Evolutionary conservation across 1,140 invertebrate species (phyloP), one percentile per base, ranked within the genome.

Genomic region (Ooceraea biroi): DNA sequence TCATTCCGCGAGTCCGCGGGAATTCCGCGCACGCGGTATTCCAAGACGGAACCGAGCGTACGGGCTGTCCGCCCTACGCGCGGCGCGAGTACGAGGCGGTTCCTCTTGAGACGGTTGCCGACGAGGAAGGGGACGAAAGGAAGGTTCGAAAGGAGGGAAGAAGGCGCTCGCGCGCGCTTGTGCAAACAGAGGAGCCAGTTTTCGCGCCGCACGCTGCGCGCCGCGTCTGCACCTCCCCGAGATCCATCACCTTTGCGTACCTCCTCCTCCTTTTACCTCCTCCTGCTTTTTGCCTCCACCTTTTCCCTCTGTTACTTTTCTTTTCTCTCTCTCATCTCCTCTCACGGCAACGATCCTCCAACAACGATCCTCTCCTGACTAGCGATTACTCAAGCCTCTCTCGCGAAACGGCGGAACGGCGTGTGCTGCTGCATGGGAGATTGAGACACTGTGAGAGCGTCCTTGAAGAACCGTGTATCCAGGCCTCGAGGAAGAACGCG

Each of bases 151-250:
- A 88, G 87, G 87, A 88, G 87, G 83, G 83, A 86, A 89, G 76
- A 84, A 90, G 65, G 85, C 36, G 36, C 90, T 90, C 89, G 85
- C 36, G 36, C 90, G 90, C 89, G 88, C 89, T 90, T 91, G 88
- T 88, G 80, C 84, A 91, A 91, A 91, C 88, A 90, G 90, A 89
- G 85, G 82, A 90, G 89, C 88, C 88, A 90, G 87, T 90, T 91
- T 90, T 91, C 89, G 88, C 90, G 82, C 85, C 84, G 86, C 82
- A 85, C 77, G 85, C 88, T 88, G 84, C 72, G 77, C 50, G 78
- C 83, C 80, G 74, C 86, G 89, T 90, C 89, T 86, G 69, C 90
- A 90, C 88, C 88, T 91, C 87, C 85, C 88, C 84, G 46, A 89
- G 86, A 90, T 90, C 89, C 88, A 89, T 90, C 89, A 89, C 85